Evolutionary conservation across 2,888 invertebrate species (phyloP).

Genomic region (Drosophila percnosoma): DNA sequence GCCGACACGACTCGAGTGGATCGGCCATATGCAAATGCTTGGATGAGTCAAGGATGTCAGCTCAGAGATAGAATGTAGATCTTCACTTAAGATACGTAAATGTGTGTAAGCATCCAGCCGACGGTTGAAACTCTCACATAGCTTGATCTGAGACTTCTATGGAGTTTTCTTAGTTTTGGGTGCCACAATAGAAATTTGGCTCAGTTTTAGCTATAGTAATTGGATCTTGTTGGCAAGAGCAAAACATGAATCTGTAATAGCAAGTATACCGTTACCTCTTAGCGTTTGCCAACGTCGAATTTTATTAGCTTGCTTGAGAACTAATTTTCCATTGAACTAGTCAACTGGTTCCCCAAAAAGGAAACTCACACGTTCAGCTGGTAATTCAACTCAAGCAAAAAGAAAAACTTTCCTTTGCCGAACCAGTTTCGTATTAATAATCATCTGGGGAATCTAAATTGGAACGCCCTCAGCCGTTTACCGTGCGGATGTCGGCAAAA

Average conservation of each 20-base stretch:
- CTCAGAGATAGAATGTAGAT: background rate
- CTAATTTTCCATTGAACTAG: background rate
- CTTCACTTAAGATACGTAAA: background rate
- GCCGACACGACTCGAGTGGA: slow-evolving; percentile 20
- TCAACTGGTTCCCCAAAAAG: slow-evolving; percentile 8
- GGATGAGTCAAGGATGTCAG: slow-evolving; percentile 8
- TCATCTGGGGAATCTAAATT: slow-evolving; percentile 48
- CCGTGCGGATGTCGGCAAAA: slow-evolving; percentile 34
- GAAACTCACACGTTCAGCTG: slow-evolving; percentile 26
- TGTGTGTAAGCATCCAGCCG: background rate
- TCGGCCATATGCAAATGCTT: slow-evolving; percentile 12
- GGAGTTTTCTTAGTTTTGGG: background rate
- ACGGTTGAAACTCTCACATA: background rate
- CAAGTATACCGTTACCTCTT: background rate
- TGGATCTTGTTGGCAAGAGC: background rate
- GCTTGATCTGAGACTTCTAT: background rate
- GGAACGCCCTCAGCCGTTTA: slow-evolving; percentile 46
- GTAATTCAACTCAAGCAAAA: background rate
- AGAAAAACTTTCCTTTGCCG: slow-evolving; percentile 8
- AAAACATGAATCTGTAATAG: background rate
- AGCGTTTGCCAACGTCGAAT: background rate
- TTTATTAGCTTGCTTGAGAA: background rate
- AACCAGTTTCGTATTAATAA: slow-evolving; percentile 46
- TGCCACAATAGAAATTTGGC: background rate
- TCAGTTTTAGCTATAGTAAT: background rate